Percentiles rank a stretch among this genome's conserved stretches.
phyloP scores from a whole-genome alignment of 2,797 vertebrate genomes.

The Delichon dasypus region DNA sequence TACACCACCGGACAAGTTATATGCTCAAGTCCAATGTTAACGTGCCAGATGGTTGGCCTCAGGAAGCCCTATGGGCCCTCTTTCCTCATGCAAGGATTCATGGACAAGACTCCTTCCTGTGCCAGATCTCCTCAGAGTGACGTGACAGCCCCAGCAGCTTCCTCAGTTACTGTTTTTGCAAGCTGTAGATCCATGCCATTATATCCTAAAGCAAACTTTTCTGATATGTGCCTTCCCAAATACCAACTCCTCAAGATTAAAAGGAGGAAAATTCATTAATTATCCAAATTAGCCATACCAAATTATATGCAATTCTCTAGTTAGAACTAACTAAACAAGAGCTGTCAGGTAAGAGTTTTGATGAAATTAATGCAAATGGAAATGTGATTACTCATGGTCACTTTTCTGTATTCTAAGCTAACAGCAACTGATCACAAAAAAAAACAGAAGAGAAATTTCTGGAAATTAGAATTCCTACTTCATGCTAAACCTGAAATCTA shows the following conservation, averaged over 20 bases:
- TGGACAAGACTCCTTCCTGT: rapidly evolving
- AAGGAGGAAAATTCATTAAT: neutral
- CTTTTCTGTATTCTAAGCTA: neutral
- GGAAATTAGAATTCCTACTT: neutral
- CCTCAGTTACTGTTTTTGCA: neutral
- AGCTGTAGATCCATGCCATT: neutral
- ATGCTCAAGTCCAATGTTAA: rapidly evolving
- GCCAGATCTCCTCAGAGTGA: neutral
- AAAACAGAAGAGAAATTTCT: neutral
- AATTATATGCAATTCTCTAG: neutral
- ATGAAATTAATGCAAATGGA: neutral
- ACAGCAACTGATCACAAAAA: neutral
- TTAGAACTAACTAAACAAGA: neutral
- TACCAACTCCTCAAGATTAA: neutral
- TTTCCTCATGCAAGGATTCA: neutral
- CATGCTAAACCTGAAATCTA: neutral
- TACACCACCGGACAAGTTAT: no score
- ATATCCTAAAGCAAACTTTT: neutral
- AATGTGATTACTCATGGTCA: neutral
- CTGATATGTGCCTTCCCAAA: neutral
- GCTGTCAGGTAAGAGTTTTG: neutral
- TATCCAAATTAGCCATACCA: neutral
- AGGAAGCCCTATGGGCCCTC: neutral
- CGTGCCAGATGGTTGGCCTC: rapidly evolving
- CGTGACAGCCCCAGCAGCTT: rapidly evolving